These are phyloP conservation scores for Atta colombica DNA, from an alignment of 1,140 invertebrate species.

Conservation along the genomic window DNA sequence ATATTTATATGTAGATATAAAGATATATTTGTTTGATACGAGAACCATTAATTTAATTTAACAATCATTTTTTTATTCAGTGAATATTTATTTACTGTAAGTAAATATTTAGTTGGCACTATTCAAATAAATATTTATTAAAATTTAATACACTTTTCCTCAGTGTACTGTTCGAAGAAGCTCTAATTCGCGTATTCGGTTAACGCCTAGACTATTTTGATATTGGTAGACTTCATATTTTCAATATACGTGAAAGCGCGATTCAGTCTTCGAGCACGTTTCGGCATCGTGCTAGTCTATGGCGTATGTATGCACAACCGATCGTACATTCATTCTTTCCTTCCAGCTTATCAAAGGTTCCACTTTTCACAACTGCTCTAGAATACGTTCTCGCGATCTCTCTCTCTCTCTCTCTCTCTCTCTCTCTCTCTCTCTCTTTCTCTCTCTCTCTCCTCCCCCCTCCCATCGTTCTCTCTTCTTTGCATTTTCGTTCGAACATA, in stretches of 20 bases:
- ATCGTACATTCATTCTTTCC: constrained; percentile 33
- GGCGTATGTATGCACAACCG: constrained; percentile 36
- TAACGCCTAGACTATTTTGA: constrained; percentile 57
- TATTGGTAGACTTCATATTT: constrained; percentile 75
- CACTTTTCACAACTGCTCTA: not conserved
- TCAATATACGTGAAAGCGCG: constrained; percentile 41
- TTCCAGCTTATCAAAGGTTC: not conserved
- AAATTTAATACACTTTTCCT: too few species aligned
- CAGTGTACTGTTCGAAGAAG: not conserved
- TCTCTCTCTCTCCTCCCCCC: too few species aligned
- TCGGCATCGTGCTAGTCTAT: constrained; percentile 54
- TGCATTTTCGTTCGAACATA: too few species aligned
- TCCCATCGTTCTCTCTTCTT: too few species aligned
- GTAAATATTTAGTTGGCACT: too few species aligned
- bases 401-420: not conserved
- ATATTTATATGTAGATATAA: too few species aligned
- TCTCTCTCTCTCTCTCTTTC: too few species aligned
- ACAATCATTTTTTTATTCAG: too few species aligned
- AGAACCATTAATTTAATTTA: too few species aligned
- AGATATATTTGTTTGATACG: too few species aligned
- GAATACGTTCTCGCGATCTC: not conserved
- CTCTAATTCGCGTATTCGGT: constrained; percentile 60
- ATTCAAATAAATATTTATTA: too few species aligned
- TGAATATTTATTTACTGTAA: too few species aligned
- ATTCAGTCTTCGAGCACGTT: constrained; percentile 65